Percentiles rank a stretch among this genome's conserved stretches.
These are phyloP conservation scores for Enteromius mattozi DNA, from an alignment of 2,797 vertebrate species.

Conservation along the genomic window DNA sequence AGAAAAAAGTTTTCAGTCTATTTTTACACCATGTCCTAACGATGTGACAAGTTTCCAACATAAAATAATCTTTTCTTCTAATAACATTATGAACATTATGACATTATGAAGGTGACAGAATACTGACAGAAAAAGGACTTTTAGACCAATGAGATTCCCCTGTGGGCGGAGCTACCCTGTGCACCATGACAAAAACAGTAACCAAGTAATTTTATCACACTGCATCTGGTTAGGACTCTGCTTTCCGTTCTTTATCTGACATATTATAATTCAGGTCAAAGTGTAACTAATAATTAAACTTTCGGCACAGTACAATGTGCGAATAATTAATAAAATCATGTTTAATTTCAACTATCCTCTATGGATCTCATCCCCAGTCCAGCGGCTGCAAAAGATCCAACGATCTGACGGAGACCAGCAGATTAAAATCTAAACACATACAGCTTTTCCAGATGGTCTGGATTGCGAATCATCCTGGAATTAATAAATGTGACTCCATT, in stretches of 20 bases:
- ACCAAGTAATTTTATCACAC: neutral
- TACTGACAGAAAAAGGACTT: neutral
- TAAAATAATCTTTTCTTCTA: neutral
- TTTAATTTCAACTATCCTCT: conserved; percentile 3
- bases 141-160: neutral
- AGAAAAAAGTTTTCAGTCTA: neutral
- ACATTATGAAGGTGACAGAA: too few species aligned
- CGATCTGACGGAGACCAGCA: conserved; percentile 26
- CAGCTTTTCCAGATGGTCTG: conserved; percentile 34
- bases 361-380: neutral
- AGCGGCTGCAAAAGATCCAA: neutral
- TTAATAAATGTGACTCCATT: conserved; percentile 47
- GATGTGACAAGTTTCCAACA: neutral
- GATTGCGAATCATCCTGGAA: conserved; percentile 26
- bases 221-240: neutral
- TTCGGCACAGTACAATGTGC: neutral
- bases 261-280: neutral
- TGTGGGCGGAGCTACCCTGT: neutral
- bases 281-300: neutral
- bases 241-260: neutral
- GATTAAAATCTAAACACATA: conserved; percentile 43
- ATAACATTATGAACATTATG: too few species aligned
- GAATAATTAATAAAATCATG: conserved; percentile 3
- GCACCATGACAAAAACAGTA: neutral
- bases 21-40: neutral